Percentiles rank a stretch among this genome's conserved stretches.
Evolutionary conservation across 2,113 vertebrate species (phyloP).

Genomic region (Pipra filicauda): DNA sequence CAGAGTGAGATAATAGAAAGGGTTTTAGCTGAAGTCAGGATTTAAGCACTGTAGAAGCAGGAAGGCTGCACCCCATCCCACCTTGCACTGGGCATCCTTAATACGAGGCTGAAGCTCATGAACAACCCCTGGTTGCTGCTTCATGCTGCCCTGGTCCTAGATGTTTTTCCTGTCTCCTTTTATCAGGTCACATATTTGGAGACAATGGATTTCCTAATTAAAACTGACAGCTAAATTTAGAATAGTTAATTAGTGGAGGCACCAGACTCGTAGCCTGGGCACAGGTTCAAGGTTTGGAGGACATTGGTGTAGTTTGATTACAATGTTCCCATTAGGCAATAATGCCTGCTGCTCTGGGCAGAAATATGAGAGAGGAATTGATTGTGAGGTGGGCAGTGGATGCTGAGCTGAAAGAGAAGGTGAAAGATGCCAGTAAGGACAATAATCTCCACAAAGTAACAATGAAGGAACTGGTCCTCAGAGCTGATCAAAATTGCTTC

Average conservation of each 20-base stretch:
- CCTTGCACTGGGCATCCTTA: not conserved
- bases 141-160: not conserved
- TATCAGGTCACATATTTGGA: slow-evolving; percentile 37
- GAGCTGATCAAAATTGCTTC: not conserved
- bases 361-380: slow-evolving; percentile 25
- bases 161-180: slow-evolving; percentile 21
- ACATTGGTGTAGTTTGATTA: slow-evolving; percentile 1
- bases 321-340: not conserved
- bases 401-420: not conserved
- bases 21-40: not conserved
- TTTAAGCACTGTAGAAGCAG: not conserved
- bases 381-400: not conserved
- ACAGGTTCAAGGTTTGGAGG: slow-evolving; percentile 56
- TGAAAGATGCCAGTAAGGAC: not conserved
- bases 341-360: slow-evolving; percentile 1
- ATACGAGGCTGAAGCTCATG: not conserved
- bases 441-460: not conserved
- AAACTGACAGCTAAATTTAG: slow-evolving; percentile 54
- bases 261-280: slow-evolving; percentile 29
- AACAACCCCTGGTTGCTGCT: not conserved
- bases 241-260: slow-evolving; percentile 38
- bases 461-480: not conserved
- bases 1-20: not conserved
- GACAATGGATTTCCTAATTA: slow-evolving; percentile 51
- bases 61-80: not conserved